phyloP scores from a whole-genome alignment of 2,113 vertebrate species.

The Recurvirostra avosetta region DNA sequence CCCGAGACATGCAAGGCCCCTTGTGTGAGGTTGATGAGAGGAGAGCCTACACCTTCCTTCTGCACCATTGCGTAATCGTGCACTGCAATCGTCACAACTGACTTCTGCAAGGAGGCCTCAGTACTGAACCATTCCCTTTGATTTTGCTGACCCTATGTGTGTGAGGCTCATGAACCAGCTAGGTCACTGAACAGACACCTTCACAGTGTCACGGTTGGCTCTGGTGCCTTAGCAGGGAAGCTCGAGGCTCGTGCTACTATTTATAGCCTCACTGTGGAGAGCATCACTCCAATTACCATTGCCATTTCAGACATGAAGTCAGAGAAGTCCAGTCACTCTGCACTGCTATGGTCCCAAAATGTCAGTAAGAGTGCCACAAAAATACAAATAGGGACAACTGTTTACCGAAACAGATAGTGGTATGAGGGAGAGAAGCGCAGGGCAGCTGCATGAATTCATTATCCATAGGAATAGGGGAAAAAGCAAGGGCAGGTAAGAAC shows the following conservation, averaged over 20 bases:
- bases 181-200: background rate
- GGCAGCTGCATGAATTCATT: background rate
- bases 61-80: rapidly evolving
- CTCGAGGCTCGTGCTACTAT: background rate
- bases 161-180: background rate
- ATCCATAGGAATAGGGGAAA: background rate
- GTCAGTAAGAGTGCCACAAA: background rate
- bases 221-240: background rate
- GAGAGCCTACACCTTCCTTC: background rate
- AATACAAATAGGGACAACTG: background rate
- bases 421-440: background rate
- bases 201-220: background rate
- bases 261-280: background rate
- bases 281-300: background rate
- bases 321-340: background rate
- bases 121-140: background rate
- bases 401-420: rapidly evolving
- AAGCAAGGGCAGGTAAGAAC: background rate
- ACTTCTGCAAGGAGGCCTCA: background rate
- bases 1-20: background rate
- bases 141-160: background rate
- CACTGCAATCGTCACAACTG: background rate
- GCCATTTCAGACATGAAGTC: background rate
- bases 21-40: background rate
- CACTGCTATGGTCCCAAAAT: background rate